These are phyloP conservation scores for Phaethornis superciliosus DNA, from an alignment of 2,113 vertebrate species.

Conservation along the genomic window DNA sequence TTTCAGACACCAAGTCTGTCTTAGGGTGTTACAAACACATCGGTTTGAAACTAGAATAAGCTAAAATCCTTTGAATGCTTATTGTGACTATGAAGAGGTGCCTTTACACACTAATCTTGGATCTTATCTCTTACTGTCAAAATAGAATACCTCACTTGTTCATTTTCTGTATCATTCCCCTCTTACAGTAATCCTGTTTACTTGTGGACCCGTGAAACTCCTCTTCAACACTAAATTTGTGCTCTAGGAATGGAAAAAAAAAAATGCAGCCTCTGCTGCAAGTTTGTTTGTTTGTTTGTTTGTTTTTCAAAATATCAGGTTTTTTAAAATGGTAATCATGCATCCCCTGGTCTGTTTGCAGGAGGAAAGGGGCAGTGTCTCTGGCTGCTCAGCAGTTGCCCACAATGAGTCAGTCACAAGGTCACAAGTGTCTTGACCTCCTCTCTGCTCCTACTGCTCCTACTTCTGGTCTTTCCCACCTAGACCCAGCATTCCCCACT, in stretches of 20 bases:
- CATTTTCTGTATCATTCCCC: background rate
- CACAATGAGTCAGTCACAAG: no score
- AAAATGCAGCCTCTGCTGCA: background rate
- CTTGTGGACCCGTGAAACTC: background rate
- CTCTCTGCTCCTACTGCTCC: background rate
- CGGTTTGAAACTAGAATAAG: background rate
- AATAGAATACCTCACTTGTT: background rate
- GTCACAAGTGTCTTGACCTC: background rate
- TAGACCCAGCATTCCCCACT: background rate
- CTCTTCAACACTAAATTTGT: background rate
- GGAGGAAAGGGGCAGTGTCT: background rate
- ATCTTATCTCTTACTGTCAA: background rate
- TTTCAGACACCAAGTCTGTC: background rate
- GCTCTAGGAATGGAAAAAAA: background rate
- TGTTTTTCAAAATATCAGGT: background rate
- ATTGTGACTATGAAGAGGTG: background rate
- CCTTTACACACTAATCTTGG: background rate
- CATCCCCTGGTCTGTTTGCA: background rate
- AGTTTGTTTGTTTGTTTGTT: background rate
- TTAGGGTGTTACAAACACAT: background rate
- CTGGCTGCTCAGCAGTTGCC: background rate
- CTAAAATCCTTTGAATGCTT: background rate
- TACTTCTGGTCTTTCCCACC: background rate
- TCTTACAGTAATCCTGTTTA: background rate
- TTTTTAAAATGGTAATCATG: background rate